phyloP scores from a whole-genome alignment of 2,113 vertebrate genomes.

The Eupsittula cactorum region DNA sequence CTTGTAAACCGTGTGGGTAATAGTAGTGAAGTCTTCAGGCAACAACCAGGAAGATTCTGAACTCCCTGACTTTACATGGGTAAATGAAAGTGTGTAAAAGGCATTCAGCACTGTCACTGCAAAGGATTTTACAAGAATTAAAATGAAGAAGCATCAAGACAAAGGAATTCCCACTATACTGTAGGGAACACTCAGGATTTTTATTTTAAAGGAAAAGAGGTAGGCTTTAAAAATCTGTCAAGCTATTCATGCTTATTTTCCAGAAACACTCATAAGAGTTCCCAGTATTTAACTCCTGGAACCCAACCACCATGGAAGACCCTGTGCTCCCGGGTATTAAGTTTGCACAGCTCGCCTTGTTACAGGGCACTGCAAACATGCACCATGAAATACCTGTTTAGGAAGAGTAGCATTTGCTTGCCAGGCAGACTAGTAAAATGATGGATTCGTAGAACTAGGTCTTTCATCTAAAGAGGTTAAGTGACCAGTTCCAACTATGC shows the following conservation, averaged over 20 bases:
- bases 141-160: background rate
- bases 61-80: background rate
- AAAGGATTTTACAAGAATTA: background rate
- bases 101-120: background rate
- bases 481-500: constrained; percentile 13
- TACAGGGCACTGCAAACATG: background rate
- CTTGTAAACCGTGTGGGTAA: accelerated
- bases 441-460: background rate
- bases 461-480: constrained; percentile 20
- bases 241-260: background rate
- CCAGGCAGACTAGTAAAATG: background rate
- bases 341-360: background rate
- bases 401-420: background rate
- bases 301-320: background rate
- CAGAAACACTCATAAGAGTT: background rate
- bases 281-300: background rate
- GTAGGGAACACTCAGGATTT: background rate
- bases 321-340: background rate
- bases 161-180: background rate
- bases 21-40: background rate
- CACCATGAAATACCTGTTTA: background rate
- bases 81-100: background rate
- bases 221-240: background rate
- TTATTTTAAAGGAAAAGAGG: background rate
- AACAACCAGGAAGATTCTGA: background rate